A percentile compares a stretch with the other conserved stretches of the same genome.
Conservation (phyloP, 2,113 vertebrate genomes). For the Hippopotamus amphibius region DNA sequence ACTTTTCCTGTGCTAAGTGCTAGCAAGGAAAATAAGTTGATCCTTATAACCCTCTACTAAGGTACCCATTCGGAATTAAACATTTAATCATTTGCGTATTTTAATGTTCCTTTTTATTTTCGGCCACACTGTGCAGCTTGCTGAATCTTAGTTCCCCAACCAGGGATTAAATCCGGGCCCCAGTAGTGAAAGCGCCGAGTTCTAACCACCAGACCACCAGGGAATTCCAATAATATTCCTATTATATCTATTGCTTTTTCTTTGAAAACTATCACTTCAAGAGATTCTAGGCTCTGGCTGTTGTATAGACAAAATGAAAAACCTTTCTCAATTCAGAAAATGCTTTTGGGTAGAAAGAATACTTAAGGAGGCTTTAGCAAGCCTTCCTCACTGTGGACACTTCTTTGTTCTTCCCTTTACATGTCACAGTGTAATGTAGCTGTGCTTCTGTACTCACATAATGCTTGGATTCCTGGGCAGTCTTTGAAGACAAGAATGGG, state of each 20-base stretch:
- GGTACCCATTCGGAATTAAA: neutral
- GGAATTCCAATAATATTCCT: neutral
- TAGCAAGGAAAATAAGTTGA: neutral
- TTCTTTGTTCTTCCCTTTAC: neutral
- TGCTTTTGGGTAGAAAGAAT: neutral
- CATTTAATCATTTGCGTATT: neutral
- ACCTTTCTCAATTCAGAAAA: constrained; percentile 43
- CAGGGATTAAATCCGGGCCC: neutral
- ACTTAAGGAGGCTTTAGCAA: neutral
- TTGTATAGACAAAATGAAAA: neutral
- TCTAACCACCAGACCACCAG: neutral
- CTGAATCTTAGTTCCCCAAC: neutral
- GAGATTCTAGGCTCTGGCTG: neutral
- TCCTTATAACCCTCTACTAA: neutral
- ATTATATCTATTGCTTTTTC: neutral
- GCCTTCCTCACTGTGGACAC: neutral
- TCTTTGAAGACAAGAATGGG: constrained; percentile 12
- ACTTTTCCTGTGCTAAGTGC: neutral
- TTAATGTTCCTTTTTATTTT: neutral
- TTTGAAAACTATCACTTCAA: neutral
- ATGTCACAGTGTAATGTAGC: neutral
- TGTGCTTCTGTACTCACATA: neutral
- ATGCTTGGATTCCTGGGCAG: neutral
- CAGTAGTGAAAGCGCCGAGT: neutral
- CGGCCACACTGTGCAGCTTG: accelerated